These are phyloP conservation scores for Tetrax tetrax DNA, from an alignment of 2,113 vertebrate genomes.

Conservation along the genomic window DNA sequence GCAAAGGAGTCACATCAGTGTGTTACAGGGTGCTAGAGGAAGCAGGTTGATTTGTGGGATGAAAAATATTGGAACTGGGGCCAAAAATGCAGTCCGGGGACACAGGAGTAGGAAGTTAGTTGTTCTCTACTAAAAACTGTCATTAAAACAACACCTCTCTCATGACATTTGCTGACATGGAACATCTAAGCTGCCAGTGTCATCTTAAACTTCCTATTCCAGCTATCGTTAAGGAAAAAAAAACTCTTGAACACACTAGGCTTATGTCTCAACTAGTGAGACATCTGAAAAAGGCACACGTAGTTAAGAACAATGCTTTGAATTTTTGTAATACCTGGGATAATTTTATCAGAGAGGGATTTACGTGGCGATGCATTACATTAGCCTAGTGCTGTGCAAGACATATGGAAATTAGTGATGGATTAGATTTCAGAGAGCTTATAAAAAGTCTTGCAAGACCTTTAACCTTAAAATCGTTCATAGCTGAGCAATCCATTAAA, in stretches of 20 bases:
- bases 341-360: slow-evolving; percentile 44
- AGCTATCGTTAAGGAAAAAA: not conserved
- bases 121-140: not conserved
- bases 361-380: slow-evolving; percentile 35
- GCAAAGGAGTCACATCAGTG: not conserved
- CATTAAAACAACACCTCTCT: not conserved
- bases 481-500: slow-evolving; percentile 32
- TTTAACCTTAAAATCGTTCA: slow-evolving; percentile 35
- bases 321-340: slow-evolving; percentile 5
- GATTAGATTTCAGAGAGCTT: slow-evolving; percentile 53
- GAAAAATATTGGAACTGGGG: not conserved
- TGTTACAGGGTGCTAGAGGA: not conserved
- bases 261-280: not conserved
- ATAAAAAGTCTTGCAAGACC: slow-evolving; percentile 36
- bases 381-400: slow-evolving; percentile 16
- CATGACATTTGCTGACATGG: not conserved
- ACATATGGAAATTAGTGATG: slow-evolving; percentile 33
- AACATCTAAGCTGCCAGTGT: not conserved
- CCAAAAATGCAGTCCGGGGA: not conserved
- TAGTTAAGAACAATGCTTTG: slow-evolving; percentile 22
- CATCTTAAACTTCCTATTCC: not conserved
- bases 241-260: not conserved
- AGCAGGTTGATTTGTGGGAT: not conserved
- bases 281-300: not conserved
- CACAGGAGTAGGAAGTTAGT: not conserved